These are phyloP conservation scores for Ara ararauna DNA, from an alignment of 2,797 vertebrate genomes.

Conservation along the genomic window DNA sequence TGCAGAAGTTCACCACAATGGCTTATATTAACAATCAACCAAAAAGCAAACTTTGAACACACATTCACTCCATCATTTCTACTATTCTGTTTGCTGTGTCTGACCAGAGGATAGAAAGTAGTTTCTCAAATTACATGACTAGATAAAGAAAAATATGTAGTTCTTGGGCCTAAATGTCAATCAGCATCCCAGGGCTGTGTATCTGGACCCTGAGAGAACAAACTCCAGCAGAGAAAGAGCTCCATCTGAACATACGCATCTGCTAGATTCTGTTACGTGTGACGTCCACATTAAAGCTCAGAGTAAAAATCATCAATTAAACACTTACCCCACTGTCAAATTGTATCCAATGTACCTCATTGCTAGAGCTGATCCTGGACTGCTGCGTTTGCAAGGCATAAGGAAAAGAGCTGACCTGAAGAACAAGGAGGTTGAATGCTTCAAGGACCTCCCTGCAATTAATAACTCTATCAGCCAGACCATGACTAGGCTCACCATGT, in stretches of 20 bases:
- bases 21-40: background rate
- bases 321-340: slow-evolving; percentile 83
- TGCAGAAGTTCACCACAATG: background rate
- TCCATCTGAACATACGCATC: background rate
- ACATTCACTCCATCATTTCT: background rate
- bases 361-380: slow-evolving; percentile 90
- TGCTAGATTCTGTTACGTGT: background rate
- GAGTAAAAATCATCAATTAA: background rate
- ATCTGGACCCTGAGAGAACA: background rate
- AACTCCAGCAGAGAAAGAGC: background rate
- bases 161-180: background rate
- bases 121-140: background rate
- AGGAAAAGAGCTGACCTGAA: slow-evolving; percentile 98
- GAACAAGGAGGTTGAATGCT: slow-evolving; percentile 94
- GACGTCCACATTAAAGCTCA: background rate
- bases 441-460: slow-evolving; percentile 96
- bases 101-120: background rate
- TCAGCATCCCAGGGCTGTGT: background rate
- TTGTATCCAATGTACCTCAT: slow-evolving; percentile 95
- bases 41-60: background rate
- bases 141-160: background rate
- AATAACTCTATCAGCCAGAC: slow-evolving; percentile 94
- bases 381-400: slow-evolving; percentile 94
- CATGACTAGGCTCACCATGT: slow-evolving; percentile 91
- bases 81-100: background rate